These are phyloP conservation scores for Knipowitschia caucasica DNA, from an alignment of 2,797 vertebrate species.

Conservation along the genomic window DNA sequence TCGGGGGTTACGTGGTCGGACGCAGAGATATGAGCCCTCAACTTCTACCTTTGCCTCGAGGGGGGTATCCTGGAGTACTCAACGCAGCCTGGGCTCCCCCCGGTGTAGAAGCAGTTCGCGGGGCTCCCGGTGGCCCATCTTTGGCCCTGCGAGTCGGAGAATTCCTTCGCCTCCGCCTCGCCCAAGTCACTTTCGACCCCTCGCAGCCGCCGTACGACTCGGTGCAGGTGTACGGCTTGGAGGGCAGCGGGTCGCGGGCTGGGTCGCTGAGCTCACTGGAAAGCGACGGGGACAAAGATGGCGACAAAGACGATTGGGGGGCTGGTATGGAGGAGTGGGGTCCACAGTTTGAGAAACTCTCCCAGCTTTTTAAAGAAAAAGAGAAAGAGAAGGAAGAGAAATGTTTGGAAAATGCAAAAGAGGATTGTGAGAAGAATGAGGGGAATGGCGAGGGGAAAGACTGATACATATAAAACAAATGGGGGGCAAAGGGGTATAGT, in stretches of 20 bases:
- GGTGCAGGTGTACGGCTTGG: conserved; percentile 89
- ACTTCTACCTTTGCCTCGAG: conserved; percentile 70
- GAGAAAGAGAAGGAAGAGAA: conserved; percentile 68
- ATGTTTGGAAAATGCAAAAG: conserved; percentile 20
- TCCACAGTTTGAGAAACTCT: conserved; percentile 83
- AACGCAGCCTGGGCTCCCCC: conserved; percentile 69
- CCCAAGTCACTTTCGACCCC: conserved; percentile 86
- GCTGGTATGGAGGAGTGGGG: conserved; percentile 87
- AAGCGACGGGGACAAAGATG: conserved; percentile 79
- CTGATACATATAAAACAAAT: conserved; percentile 54
- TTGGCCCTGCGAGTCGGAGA: conserved; percentile 82
- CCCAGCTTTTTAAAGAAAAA: conserved; percentile 83
- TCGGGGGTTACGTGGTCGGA: conserved; percentile 68
- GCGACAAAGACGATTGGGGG: conserved; percentile 77
- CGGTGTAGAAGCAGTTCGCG: conserved; percentile 62
- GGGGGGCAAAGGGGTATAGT: conserved; percentile 51
- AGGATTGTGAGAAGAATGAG: conserved; percentile 38
- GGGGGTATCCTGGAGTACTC: conserved; percentile 63
- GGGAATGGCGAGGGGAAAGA: conserved; percentile 47
- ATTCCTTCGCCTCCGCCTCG: conserved; percentile 82
- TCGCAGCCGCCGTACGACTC: conserved; percentile 88
- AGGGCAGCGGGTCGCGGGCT: conserved; percentile 86
- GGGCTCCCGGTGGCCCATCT: conserved; percentile 62
- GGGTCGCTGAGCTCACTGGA: conserved; percentile 86
- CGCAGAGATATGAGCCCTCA: conserved; percentile 86